A percentile compares a stretch with the other conserved stretches of the same genome.
phyloP scores from a whole-genome alignment of 2,797 vertebrate species.

The Emys orbicularis region DNA sequence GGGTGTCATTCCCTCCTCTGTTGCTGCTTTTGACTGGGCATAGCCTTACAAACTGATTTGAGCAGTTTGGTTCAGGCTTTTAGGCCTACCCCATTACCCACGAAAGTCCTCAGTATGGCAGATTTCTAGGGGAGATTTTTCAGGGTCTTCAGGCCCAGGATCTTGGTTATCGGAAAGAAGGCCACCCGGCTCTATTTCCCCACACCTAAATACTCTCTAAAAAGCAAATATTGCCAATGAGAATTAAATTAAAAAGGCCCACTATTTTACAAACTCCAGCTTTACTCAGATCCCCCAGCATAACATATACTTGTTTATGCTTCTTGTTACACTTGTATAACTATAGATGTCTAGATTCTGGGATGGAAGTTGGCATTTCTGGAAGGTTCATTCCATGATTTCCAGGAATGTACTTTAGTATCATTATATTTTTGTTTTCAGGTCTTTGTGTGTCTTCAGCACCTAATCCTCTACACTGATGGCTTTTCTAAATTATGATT shows the following conservation, averaged over 20 bases:
- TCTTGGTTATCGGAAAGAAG: too few species aligned
- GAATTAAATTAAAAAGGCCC: constrained; percentile 6
- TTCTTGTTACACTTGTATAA: neutral
- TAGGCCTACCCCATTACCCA: too few species aligned
- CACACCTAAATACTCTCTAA: neutral
- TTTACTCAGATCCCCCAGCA: constrained; percentile 33
- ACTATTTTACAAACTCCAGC: neutral
- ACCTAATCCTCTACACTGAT: neutral
- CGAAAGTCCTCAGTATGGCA: too few species aligned
- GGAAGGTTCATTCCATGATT: neutral
- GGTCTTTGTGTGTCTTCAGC: neutral
- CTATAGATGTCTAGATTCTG: neutral
- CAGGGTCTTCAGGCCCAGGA: too few species aligned
- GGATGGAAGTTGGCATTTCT: constrained; percentile 8
- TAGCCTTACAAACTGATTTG: too few species aligned
- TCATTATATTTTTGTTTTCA: neutral
- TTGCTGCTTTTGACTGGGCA: too few species aligned
- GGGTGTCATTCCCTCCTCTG: too few species aligned
- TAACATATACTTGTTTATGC: constrained; percentile 1
- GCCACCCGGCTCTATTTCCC: too few species aligned
- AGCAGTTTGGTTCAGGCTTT: too few species aligned
- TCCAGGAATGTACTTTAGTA: neutral
- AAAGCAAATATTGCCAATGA: neutral
- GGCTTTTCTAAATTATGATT: neutral
- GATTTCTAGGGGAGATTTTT: too few species aligned